Evolutionary conservation across 1,140 invertebrate genomes (phyloP).

Genomic region (Apolygus lucorum): DNA sequence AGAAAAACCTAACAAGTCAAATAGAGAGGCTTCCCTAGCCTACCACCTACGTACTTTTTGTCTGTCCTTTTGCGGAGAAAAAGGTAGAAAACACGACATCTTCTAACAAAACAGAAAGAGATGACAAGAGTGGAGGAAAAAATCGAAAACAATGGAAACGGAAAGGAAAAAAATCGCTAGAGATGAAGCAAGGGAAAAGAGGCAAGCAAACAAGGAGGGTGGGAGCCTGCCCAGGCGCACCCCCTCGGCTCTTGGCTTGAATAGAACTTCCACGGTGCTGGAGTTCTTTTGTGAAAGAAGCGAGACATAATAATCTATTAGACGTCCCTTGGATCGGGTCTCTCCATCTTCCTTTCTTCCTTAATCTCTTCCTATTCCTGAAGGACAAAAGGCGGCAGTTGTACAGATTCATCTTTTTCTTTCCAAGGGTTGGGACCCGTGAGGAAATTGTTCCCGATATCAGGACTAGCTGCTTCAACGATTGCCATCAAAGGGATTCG

Average conservation of each 20-base stretch:
- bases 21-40: no score
- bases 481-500: constrained; percentile 6
- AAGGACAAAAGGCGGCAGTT: constrained; percentile 15
- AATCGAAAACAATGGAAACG: neutral
- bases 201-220: constrained; percentile 6
- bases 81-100: neutral
- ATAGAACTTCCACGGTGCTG: neutral
- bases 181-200: neutral
- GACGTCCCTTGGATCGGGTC: constrained; percentile 1
- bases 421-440: neutral
- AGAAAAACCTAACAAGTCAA: no score
- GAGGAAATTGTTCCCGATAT: neutral
- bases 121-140: neutral
- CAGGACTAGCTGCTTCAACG: neutral
- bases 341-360: neutral
- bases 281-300: neutral
- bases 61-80: neutral
- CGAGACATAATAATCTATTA: constrained; percentile 10
- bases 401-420: constrained; percentile 13
- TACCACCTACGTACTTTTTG: neutral
- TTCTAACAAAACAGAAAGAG: neutral
- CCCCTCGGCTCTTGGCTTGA: neutral
- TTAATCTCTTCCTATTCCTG: constrained; percentile 3
- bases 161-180: neutral
- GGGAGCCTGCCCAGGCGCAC: no score